A percentile compares a stretch with the other conserved stretches of the same genome.
Conservation (phyloP, 92 coral and sea anemone species). For the Hydrozoanthus gracilis region DNA sequence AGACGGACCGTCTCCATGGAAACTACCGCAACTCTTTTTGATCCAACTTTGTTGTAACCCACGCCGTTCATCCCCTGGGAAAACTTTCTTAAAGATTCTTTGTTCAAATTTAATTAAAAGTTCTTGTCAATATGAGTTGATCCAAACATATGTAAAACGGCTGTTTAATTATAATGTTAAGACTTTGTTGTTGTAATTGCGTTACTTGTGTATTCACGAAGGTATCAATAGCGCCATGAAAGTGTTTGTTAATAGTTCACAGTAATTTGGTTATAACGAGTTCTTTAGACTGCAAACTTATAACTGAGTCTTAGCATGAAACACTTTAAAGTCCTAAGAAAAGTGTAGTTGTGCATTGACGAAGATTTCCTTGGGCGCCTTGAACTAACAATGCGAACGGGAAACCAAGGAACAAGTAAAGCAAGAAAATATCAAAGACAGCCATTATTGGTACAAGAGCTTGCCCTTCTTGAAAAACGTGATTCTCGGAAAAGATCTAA, state of each 20-base stretch:
- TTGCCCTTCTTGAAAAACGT: neutral
- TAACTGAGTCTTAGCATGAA: neutral
- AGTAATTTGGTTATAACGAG: neutral
- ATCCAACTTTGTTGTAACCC: neutral
- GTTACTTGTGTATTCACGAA: neutral
- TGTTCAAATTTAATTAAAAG: conserved; percentile 26
- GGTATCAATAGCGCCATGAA: neutral
- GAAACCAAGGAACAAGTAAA: conserved; percentile 4
- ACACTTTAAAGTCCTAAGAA: neutral
- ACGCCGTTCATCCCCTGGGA: neutral
- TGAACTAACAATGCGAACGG: neutral
- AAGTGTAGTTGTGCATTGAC: no score
- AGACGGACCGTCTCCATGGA: neutral
- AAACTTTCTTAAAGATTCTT: neutral
- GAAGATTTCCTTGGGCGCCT: no score
- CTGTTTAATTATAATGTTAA: neutral
- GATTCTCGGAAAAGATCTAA: conserved; percentile 13
- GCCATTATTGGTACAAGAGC: conserved; percentile 8
- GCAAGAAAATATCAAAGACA: neutral
- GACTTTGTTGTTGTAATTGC: conserved; percentile 8
- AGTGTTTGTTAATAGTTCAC: conserved; percentile 7
- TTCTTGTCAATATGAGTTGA: conserved; percentile 22
- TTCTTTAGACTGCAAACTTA: neutral
- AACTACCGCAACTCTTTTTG: neutral
- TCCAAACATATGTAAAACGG: conserved; percentile 24